phyloP scores from a whole-genome alignment of 1,140 invertebrate genomes.

The Reticulitermes speratus region DNA sequence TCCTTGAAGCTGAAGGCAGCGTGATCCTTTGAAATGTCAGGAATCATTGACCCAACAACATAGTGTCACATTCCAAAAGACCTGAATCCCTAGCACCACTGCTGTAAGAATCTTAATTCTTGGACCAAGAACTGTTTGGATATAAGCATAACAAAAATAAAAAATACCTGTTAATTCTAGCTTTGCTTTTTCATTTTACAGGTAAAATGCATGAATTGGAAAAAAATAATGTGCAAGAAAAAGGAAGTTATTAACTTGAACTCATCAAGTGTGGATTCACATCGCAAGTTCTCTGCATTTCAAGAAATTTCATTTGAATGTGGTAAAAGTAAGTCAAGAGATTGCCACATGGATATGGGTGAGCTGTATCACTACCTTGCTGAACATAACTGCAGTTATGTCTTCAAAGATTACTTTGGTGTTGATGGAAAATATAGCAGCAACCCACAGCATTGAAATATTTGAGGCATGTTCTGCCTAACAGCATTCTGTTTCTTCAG shows the following conservation, averaged over 20 bases:
- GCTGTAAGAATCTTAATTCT: too few relatives aligned
- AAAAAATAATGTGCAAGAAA: conserved; percentile 53
- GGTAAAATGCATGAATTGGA: conserved; percentile 58
- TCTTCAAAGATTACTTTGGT: conserved; percentile 78
- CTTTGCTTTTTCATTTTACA: conserved; percentile 37
- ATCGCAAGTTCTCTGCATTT: conserved; percentile 66
- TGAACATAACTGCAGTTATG: conserved; percentile 60
- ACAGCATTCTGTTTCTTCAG: background rate
- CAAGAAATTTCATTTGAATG: conserved; percentile 69
- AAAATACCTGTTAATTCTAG: too few relatives aligned
- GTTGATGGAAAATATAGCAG: conserved; percentile 51
- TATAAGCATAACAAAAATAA: too few relatives aligned
- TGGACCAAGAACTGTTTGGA: too few relatives aligned
- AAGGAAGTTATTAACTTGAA: conserved; percentile 53
- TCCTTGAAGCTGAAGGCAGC: too few relatives aligned
- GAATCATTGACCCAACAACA: too few relatives aligned
- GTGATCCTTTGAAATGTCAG: too few relatives aligned
- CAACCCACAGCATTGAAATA: background rate
- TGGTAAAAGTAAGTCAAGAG: conserved; percentile 48
- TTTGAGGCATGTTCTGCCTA: background rate
- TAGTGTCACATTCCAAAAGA: too few relatives aligned
- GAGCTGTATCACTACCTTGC: conserved; percentile 70
- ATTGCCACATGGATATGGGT: conserved; percentile 72
- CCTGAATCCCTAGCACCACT: too few relatives aligned
- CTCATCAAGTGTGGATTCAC: conserved; percentile 52